These are phyloP conservation scores for Glomeris maerens DNA, from an alignment of 1,140 invertebrate genomes.

Conservation along the genomic window DNA sequence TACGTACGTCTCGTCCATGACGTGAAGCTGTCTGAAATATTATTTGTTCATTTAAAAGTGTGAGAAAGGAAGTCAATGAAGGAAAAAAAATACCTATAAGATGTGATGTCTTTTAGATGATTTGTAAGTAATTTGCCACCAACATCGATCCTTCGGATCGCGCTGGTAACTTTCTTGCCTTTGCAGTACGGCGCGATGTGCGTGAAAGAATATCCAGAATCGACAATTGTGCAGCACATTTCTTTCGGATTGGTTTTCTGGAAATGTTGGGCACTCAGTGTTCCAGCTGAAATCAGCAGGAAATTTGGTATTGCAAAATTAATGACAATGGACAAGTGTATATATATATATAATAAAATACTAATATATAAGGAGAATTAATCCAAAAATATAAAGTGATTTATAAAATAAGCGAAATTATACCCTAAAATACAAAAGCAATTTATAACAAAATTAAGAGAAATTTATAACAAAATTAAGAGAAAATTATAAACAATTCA, in stretches of 20 bases:
- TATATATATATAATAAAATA: conserved; percentile 10
- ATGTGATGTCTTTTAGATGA: conserved; percentile 94
- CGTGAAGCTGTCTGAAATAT: conserved; percentile 66
- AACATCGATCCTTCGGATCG: conserved; percentile 72
- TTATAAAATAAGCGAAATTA: no score
- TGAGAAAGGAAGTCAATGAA: no score
- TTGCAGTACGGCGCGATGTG: conserved; percentile 90
- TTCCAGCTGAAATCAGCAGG: conserved; percentile 38
- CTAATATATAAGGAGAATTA: conserved; percentile 7
- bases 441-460: no score
- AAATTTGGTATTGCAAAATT: no score
- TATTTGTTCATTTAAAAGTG: background rate
- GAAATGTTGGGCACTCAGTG: conserved; percentile 38
- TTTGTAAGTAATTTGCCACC: conserved; percentile 97
- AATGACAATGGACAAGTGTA: conserved; percentile 17
- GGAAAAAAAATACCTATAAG: conserved; percentile 55
- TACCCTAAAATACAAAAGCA: no score
- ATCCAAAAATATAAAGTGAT: no score
- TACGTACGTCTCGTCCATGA: conserved; percentile 98
- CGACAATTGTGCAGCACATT: conserved; percentile 70
- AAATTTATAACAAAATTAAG: no score
- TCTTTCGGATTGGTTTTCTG: conserved; percentile 36
- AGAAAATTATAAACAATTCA: no score
- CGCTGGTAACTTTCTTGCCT: conserved; percentile 61
- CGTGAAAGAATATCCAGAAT: conserved; percentile 89